These are phyloP conservation scores for Xiphophorus birchmanni DNA, from an alignment of 2,797 vertebrate genomes.

Conservation along the genomic window DNA sequence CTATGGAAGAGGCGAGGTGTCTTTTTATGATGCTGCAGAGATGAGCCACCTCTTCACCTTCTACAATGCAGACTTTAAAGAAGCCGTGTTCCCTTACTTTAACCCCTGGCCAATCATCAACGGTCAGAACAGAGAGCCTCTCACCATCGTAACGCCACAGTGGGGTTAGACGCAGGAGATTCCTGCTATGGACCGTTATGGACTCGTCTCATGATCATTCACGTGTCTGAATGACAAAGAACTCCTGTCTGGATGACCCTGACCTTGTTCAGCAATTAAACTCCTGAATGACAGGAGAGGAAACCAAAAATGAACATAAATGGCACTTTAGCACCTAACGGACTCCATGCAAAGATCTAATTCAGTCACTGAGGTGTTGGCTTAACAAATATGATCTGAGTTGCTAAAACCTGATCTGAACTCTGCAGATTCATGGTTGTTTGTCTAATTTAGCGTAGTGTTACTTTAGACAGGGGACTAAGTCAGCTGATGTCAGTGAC, in stretches of 20 bases:
- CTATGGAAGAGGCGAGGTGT: constrained; percentile 70
- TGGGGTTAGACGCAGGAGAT: constrained; percentile 41
- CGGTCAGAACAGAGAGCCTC: constrained; percentile 77
- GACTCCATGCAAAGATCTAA: constrained; percentile 1
- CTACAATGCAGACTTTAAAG: constrained; percentile 69
- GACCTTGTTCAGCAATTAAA: not conserved
- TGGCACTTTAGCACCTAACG: constrained; percentile 8
- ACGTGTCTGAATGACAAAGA: constrained; percentile 14
- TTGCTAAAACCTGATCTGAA: not conserved
- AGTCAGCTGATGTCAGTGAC: not conserved
- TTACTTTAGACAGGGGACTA: not conserved
- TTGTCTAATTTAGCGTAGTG: not conserved
- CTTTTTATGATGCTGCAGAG: constrained; percentile 78
- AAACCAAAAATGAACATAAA: not conserved
- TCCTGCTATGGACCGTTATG: not conserved
- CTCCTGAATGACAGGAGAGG: not conserved
- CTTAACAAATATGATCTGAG: not conserved
- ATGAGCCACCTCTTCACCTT: constrained; percentile 82
- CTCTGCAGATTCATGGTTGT: not conserved
- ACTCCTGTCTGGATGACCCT: not conserved
- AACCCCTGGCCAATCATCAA: constrained; percentile 81
- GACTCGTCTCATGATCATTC: constrained; percentile 20
- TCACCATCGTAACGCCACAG: constrained; percentile 67
- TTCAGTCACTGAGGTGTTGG: not conserved
- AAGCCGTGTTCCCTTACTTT: constrained; percentile 81